Evolutionary conservation across 2,113 vertebrate species (phyloP).

Genomic region (Crocuta crocuta): DNA sequence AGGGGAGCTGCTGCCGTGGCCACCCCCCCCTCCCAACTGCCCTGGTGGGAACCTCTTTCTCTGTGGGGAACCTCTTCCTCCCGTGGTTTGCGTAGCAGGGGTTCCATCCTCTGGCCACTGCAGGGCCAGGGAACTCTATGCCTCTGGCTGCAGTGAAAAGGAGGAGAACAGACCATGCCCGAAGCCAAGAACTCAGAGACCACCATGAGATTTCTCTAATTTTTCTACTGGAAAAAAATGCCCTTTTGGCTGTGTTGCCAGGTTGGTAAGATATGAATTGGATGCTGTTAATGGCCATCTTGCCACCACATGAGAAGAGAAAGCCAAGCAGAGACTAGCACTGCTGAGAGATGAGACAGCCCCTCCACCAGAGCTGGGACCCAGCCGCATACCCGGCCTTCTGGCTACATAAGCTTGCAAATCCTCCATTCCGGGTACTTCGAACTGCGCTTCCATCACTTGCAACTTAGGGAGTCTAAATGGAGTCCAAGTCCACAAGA

Average conservation of each 20-base stretch:
- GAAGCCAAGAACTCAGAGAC: background rate
- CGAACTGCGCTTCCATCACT: background rate
- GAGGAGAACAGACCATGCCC: background rate
- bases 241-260: background rate
- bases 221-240: background rate
- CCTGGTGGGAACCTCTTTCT: background rate
- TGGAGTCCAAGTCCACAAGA: background rate
- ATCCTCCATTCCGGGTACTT: background rate
- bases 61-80: background rate
- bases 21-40: background rate
- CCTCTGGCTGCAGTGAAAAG: background rate
- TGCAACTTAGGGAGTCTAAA: background rate
- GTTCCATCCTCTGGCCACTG: background rate
- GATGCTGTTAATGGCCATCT: background rate
- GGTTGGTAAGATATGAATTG: background rate
- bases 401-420: background rate
- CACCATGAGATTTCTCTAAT: background rate
- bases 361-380: background rate
- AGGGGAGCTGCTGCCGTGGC: rapidly evolving
- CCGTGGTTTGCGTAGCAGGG: background rate
- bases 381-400: rapidly evolving
- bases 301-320: background rate
- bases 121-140: background rate
- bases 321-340: background rate
- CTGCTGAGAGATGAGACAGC: background rate